Evolutionary conservation across 2,888 invertebrate species (phyloP).

Genomic region (Rugalucina vietnamica): DNA sequence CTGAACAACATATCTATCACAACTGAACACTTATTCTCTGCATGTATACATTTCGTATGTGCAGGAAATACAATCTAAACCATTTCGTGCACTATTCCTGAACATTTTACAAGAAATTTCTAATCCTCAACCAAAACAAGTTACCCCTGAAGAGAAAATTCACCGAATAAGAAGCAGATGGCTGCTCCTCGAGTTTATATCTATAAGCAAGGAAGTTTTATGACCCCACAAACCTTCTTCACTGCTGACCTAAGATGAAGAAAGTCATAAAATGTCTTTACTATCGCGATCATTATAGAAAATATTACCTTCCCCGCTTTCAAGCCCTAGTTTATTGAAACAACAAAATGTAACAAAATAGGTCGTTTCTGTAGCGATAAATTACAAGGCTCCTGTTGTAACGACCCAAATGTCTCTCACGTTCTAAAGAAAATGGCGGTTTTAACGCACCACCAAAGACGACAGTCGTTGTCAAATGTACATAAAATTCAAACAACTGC

Average conservation of each 20-base stretch:
- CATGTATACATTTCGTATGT: too few relatives aligned
- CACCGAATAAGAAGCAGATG: slow-evolving; percentile 17
- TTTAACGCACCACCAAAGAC: not conserved
- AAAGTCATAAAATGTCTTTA: slow-evolving; percentile 63
- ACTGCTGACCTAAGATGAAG: slow-evolving; percentile 55
- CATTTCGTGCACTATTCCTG: too few relatives aligned
- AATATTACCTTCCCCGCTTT: slow-evolving; percentile 68
- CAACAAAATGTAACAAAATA: slow-evolving; percentile 60
- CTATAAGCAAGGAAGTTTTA: slow-evolving; percentile 61
- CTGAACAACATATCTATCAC: too few relatives aligned
- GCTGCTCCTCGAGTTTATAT: slow-evolving; percentile 43
- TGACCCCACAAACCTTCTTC: slow-evolving; percentile 61
- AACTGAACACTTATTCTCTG: too few relatives aligned
- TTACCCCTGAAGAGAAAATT: not conserved
- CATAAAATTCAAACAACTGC: slow-evolving; percentile 40
- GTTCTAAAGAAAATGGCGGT: slow-evolving; percentile 1
- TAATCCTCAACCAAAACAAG: too few relatives aligned
- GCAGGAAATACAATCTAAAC: too few relatives aligned
- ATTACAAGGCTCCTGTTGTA: slow-evolving; percentile 57
- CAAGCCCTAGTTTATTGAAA: slow-evolving; percentile 64
- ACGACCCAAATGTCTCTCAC: slow-evolving; percentile 52
- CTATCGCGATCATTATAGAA: slow-evolving; percentile 72
- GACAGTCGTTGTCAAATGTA: slow-evolving; percentile 22
- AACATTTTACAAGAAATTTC: too few relatives aligned
- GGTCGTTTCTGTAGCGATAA: slow-evolving; percentile 56